phyloP scores from a whole-genome alignment of 2,113 vertebrate genomes.

The Antennarius striatus region DNA sequence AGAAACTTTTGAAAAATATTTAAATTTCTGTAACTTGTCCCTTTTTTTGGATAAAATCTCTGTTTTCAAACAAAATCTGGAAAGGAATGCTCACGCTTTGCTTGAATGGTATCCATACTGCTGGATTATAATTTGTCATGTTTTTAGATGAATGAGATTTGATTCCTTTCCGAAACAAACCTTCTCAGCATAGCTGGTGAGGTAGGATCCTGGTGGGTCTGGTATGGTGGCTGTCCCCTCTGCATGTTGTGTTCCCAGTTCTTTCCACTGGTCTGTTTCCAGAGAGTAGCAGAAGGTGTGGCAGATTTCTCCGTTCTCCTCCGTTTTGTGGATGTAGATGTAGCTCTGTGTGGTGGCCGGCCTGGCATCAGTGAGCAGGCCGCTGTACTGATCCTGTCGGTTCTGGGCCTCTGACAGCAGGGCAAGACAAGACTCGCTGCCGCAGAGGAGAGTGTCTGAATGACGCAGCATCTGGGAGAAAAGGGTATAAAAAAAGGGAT shows the following conservation, averaged over 20 bases:
- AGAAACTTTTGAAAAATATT: too few species aligned
- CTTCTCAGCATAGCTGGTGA: conserved; percentile 92
- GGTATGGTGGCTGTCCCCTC: conserved; percentile 58
- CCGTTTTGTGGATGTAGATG: conserved; percentile 96
- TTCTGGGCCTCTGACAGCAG: conserved; percentile 80
- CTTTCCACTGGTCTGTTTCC: conserved; percentile 88
- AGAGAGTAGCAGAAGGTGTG: conserved; percentile 94
- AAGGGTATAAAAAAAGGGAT: neutral
- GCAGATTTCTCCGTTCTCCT: conserved; percentile 84
- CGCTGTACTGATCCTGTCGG: conserved; percentile 79
- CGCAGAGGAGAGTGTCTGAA: conserved; percentile 80
- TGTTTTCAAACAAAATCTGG: too few species aligned
- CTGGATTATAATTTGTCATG: too few species aligned
- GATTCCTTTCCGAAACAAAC: conserved; percentile 28
- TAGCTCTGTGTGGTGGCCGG: conserved; percentile 92
- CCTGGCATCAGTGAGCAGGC: conserved; percentile 89
- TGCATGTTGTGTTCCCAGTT: conserved; percentile 78
- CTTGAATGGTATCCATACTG: neutral
- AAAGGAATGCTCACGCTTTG: too few species aligned
- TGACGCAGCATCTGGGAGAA: conserved; percentile 74
- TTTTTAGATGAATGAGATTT: too few species aligned
- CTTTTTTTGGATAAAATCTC: too few species aligned
- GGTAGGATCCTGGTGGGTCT: conserved; percentile 90
- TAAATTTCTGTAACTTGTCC: too few species aligned
- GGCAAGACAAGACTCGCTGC: conserved; percentile 77